Percentiles rank a stretch among this genome's conserved stretches.
phyloP scores from a whole-genome alignment of 2,888 invertebrate species.

The Callyntrura sp. region DNA sequence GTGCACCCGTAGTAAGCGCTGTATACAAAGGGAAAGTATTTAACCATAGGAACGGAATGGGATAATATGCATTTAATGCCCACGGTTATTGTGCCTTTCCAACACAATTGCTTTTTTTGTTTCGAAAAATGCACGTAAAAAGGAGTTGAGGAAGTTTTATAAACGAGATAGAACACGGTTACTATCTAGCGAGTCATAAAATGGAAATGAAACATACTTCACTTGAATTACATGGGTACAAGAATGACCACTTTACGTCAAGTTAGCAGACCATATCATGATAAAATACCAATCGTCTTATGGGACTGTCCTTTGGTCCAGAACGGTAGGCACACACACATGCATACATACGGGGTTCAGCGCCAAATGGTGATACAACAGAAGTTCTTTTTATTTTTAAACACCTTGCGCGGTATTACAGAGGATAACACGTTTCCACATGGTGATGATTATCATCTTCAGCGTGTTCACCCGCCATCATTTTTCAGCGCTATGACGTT shows the following conservation, averaged over 20 bases:
- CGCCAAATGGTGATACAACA: background rate
- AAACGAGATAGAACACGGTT: background rate
- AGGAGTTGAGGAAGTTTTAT: too few species aligned
- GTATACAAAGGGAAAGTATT: too few species aligned
- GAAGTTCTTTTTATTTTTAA: conserved; percentile 4
- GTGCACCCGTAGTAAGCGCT: too few species aligned
- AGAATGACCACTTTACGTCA: conserved; percentile 75
- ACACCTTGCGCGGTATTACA: too few species aligned
- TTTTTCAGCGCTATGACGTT: background rate
- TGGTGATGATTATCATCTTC: conserved; percentile 3
- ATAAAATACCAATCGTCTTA: conserved; percentile 76
- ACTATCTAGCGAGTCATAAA: conserved; percentile 60
- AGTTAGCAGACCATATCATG: conserved; percentile 71
- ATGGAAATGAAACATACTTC: conserved; percentile 63
- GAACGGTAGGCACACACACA: too few species aligned
- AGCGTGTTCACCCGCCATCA: background rate
- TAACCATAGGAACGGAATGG: too few species aligned
- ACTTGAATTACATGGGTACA: conserved; percentile 38
- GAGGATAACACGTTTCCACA: conserved; percentile 18
- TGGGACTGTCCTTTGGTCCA: conserved; percentile 58
- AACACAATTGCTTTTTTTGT: conserved; percentile 36
- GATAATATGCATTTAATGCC: too few species aligned
- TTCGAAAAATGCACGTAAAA: background rate
- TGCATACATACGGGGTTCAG: conserved; percentile 4
- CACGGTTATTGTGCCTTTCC: too few species aligned